A percentile compares a stretch with the other conserved stretches of the same genome.
phyloP scores from a whole-genome alignment of 2,888 invertebrate genomes.

The Latrodectus hesperus region DNA sequence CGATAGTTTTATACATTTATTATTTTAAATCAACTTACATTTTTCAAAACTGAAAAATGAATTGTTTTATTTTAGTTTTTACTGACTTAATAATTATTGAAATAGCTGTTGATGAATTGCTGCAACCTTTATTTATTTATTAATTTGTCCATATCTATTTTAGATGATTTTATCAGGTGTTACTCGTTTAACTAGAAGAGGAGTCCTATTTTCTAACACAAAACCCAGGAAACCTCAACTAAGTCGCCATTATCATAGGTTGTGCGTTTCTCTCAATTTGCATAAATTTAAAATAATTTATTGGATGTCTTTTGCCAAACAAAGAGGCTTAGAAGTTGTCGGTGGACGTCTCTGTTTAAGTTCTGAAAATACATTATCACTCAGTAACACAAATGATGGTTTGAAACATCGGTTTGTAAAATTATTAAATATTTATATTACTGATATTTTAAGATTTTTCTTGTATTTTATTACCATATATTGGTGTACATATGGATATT shows the following conservation, averaged over 20 bases:
- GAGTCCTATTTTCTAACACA: constrained; percentile 88
- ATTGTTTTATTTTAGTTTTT: not conserved
- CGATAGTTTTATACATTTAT: too few relatives aligned
- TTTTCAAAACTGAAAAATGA: not conserved
- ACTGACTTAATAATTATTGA: too few relatives aligned
- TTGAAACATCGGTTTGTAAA: constrained; percentile 66
- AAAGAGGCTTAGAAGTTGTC: constrained; percentile 90
- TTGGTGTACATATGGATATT: not conserved
- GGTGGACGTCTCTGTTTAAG: constrained; percentile 76
- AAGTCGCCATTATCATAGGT: constrained; percentile 84
- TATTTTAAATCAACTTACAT: too few relatives aligned
- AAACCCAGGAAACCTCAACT: constrained; percentile 91
- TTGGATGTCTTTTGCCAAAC: constrained; percentile 98
- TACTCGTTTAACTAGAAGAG: constrained; percentile 94
- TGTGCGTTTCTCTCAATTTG: constrained; percentile 71
- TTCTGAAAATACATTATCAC: constrained; percentile 78
- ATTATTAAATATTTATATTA: not conserved
- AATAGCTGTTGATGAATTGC: too few relatives aligned
- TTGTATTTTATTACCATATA: not conserved
- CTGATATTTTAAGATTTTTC: not conserved
- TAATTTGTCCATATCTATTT: constrained; percentile 53
- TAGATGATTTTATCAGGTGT: constrained; percentile 84
- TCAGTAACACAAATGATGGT: constrained; percentile 86
- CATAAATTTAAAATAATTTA: constrained; percentile 81
- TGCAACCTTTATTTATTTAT: not conserved